These are phyloP conservation scores for Bombus polaris DNA, from an alignment of 1,140 invertebrate genomes.

Conservation along the genomic window DNA sequence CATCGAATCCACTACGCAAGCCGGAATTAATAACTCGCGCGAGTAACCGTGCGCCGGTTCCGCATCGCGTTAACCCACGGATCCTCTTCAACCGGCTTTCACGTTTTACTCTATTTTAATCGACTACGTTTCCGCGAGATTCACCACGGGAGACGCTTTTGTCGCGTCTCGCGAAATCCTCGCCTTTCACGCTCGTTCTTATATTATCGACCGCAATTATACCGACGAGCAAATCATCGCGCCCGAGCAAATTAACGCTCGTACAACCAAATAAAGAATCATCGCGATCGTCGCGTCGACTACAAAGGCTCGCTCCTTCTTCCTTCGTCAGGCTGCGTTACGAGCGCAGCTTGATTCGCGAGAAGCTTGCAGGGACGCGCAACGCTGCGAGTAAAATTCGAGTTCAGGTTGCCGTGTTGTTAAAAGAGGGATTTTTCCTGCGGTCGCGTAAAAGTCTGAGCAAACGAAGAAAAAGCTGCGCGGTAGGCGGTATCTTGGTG, in stretches of 20 bases:
- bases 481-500: background rate
- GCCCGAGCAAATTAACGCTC: no score
- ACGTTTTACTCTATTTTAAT: slow-evolving; percentile 25
- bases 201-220: slow-evolving; percentile 11
- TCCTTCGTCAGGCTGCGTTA: no score
- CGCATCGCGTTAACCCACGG: background rate
- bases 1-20: slow-evolving; percentile 13
- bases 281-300: no score
- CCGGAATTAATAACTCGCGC: slow-evolving; percentile 46
- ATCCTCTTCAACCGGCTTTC: slow-evolving; percentile 35
- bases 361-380: no score
- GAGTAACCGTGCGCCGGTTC: background rate
- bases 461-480: background rate
- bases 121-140: slow-evolving; percentile 31
- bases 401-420: no score
- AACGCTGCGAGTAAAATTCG: no score
- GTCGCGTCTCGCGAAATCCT: background rate
- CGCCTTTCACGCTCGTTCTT: slow-evolving; percentile 31
- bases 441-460: background rate
- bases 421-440: background rate
- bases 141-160: background rate
- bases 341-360: no score
- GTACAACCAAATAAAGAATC: no score
- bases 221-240: no score
- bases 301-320: no score